Conservation (phyloP, 2,888 invertebrate genomes). For the Synanthedon vespiformis region DNA sequence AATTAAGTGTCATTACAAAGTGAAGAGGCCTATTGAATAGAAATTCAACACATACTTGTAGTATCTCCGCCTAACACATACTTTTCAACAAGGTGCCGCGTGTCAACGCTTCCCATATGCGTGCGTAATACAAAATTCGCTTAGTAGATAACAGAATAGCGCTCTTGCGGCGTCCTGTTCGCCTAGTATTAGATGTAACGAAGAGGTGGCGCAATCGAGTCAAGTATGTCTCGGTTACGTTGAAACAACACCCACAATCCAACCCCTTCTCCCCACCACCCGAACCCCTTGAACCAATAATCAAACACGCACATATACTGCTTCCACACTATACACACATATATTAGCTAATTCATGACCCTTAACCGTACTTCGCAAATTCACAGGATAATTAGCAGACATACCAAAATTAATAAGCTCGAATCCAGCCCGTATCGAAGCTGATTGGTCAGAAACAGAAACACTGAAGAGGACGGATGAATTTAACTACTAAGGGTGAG, state of each 20-base stretch:
- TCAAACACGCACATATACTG: too few species aligned
- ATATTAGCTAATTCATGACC: slow-evolving; percentile 42
- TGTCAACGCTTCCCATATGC: background rate
- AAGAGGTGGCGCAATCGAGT: slow-evolving; percentile 42
- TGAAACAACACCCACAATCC: slow-evolving; percentile 23
- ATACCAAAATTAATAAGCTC: slow-evolving; percentile 63
- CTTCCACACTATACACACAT: slow-evolving; percentile 16
- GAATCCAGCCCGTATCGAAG: slow-evolving; percentile 49
- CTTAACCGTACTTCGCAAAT: slow-evolving; percentile 59
- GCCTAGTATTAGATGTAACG: slow-evolving; percentile 55
- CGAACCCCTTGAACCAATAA: too few species aligned
- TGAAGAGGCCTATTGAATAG: too few species aligned
- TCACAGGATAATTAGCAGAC: slow-evolving; percentile 62
- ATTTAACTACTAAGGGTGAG: slow-evolving; percentile 67
- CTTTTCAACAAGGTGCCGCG: slow-evolving; percentile 1
- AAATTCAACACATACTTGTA: too few species aligned
- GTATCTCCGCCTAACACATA: slow-evolving; percentile 11
- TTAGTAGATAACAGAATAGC: slow-evolving; percentile 15
- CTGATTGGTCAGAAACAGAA: slow-evolving; percentile 45
- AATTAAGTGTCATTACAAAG: too few species aligned
- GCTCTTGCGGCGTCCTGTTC: slow-evolving; percentile 24
- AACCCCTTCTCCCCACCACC: background rate
- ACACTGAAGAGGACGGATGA: slow-evolving; percentile 62
- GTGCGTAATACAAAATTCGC: background rate
- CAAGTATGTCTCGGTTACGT: slow-evolving; percentile 39